Evolutionary conservation across 2,113 vertebrate genomes (phyloP).

Genomic region (Phalacrocorax carbo): DNA sequence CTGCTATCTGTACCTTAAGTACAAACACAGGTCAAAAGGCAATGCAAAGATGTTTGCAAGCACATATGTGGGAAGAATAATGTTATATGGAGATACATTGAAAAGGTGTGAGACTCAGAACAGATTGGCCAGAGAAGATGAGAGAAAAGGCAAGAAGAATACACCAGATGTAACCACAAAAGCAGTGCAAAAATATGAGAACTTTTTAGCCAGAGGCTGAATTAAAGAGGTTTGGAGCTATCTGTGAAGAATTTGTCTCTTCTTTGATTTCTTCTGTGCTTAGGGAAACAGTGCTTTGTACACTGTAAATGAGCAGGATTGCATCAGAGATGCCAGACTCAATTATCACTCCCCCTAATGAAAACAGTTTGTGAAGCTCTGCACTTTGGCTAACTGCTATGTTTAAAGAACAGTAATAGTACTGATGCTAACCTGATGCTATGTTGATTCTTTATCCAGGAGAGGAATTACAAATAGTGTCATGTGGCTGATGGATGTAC

Average conservation of each 20-base stretch:
- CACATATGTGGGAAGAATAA: background rate
- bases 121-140: background rate
- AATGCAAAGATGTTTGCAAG: background rate
- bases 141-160: background rate
- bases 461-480: background rate
- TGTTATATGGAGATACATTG: background rate
- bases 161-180: background rate
- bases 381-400: background rate
- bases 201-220: background rate
- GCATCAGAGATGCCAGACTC: background rate
- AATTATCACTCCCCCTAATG: background rate
- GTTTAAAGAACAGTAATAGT: background rate
- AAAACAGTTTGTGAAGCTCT: background rate
- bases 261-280: slow-evolving; percentile 8
- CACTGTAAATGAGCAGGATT: background rate
- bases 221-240: background rate
- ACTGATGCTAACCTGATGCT: background rate
- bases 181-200: background rate
- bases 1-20: background rate
- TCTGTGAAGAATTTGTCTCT: slow-evolving; percentile 3
- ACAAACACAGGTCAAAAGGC: background rate
- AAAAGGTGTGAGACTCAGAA: background rate
- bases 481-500: background rate
- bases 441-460: background rate
- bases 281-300: background rate